Evolutionary conservation across 2,888 invertebrate species (phyloP).

Genomic region (Neoaliturus tenellus): DNA sequence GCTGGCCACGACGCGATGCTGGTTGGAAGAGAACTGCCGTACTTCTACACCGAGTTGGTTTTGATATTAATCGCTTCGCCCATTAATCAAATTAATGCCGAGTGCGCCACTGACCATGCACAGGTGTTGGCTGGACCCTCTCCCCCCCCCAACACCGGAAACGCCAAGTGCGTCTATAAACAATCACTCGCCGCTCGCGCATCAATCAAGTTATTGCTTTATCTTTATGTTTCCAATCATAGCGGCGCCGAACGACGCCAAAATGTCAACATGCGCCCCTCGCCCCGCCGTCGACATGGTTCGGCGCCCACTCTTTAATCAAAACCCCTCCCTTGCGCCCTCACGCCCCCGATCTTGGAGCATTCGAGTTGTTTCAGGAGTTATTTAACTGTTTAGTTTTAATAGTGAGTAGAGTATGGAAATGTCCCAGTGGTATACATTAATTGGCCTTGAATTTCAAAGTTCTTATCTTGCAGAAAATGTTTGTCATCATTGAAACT

Average conservation of each 20-base stretch:
- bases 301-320: slow-evolving; percentile 12
- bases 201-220: slow-evolving; percentile 52
- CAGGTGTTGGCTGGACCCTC: not conserved
- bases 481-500: too few relatives aligned
- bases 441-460: too few relatives aligned
- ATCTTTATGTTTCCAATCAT: slow-evolving; percentile 45
- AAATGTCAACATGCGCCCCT: slow-evolving; percentile 45
- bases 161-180: slow-evolving; percentile 22
- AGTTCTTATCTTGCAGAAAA: too few relatives aligned
- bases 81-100: not conserved
- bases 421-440: too few relatives aligned
- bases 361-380: not conserved
- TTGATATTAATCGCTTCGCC: not conserved
- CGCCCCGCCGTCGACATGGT: not conserved
- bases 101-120: not conserved
- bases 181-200: slow-evolving; percentile 17
- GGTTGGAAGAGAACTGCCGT: too few relatives aligned
- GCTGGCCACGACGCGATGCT: too few relatives aligned
- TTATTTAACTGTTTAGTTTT: too few relatives aligned
- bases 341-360: not conserved
- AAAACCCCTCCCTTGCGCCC: slow-evolving; percentile 25
- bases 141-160: slow-evolving; percentile 14
- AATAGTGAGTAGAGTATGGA: too few relatives aligned
- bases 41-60: not conserved
- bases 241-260: not conserved